phyloP scores from a whole-genome alignment of 2,797 vertebrate species.

The Sebastes taczanowskii region DNA sequence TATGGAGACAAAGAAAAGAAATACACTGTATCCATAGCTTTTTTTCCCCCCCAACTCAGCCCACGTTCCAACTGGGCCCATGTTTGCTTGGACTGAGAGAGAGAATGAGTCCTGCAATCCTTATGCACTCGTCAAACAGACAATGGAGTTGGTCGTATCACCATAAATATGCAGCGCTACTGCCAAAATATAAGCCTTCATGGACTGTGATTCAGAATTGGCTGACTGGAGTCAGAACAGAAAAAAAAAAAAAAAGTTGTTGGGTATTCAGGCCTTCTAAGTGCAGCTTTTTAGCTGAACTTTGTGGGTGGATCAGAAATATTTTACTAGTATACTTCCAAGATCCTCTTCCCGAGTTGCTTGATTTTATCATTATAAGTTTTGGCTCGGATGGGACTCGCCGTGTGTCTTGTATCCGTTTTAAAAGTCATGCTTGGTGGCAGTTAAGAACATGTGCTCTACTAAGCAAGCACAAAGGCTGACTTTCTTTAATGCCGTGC shows the following conservation, averaged over 20 bases:
- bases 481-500: conserved; percentile 8
- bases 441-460: conserved; percentile 38
- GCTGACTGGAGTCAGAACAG: conserved; percentile 39
- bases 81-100: conserved; percentile 33
- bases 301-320: conserved; percentile 33
- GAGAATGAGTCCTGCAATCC: conserved; percentile 40
- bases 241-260: conserved; percentile 1
- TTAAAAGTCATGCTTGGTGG: conserved; percentile 52
- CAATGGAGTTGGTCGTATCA: conserved; percentile 51
- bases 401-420: conserved; percentile 30
- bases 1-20: conserved; percentile 30
- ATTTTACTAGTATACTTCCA: conserved; percentile 26
- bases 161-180: conserved; percentile 56
- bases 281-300: conserved; percentile 16
- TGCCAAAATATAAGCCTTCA: conserved; percentile 62
- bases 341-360: conserved; percentile 14
- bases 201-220: conserved; percentile 54
- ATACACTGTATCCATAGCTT: neutral
- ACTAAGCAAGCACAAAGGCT: conserved; percentile 31
- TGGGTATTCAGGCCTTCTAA: conserved; percentile 35
- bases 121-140: conserved; percentile 44
- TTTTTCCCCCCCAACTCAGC: neutral
- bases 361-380: conserved; percentile 52
- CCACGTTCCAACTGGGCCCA: conserved; percentile 17
- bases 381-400: conserved; percentile 35